Percentiles rank a stretch among this genome's conserved stretches.
Evolutionary conservation across 2,113 vertebrate species (phyloP).

Genomic region (Pao palembangensis): DNA sequence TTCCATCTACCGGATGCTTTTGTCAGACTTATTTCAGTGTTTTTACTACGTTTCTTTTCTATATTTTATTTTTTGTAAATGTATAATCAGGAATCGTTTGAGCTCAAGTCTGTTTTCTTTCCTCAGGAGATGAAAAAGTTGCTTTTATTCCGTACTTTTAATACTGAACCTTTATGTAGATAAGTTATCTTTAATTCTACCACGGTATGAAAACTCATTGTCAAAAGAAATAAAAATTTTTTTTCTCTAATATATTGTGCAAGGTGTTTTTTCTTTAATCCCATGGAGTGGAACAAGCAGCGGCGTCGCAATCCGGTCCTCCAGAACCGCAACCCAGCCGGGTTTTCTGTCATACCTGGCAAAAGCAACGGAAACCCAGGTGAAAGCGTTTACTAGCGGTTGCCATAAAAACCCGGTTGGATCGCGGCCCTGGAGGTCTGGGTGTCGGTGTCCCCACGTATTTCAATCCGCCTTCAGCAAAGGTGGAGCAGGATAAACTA

Average conservation of each 20-base stretch:
- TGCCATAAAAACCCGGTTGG: too few relatives aligned
- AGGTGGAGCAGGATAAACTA: background rate
- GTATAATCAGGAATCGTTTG: background rate
- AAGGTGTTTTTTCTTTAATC: background rate
- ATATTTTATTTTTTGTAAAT: background rate
- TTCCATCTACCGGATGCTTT: background rate
- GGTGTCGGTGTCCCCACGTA: too few relatives aligned
- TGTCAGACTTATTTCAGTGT: background rate
- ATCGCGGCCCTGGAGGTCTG: too few relatives aligned
- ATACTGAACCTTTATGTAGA: constrained; percentile 23
- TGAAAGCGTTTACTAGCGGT: too few relatives aligned
- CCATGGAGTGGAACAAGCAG: too few relatives aligned
- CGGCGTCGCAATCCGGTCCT: too few relatives aligned
- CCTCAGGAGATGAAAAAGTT: background rate
- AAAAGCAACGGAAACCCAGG: too few relatives aligned
- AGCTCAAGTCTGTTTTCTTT: background rate
- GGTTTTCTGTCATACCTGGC: too few relatives aligned
- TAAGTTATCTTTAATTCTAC: constrained; percentile 11
- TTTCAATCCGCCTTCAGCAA: too few relatives aligned
- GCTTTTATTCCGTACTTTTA: constrained; percentile 8
- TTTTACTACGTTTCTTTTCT: background rate
- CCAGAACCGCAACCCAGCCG: too few relatives aligned
- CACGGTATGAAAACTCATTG: constrained; percentile 27
- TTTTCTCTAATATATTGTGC: constrained; percentile 8
- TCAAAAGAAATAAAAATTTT: constrained; percentile 49